These are phyloP conservation scores for Drosophila mimica DNA, from an alignment of 2,888 invertebrate species.

Conservation along the genomic window DNA sequence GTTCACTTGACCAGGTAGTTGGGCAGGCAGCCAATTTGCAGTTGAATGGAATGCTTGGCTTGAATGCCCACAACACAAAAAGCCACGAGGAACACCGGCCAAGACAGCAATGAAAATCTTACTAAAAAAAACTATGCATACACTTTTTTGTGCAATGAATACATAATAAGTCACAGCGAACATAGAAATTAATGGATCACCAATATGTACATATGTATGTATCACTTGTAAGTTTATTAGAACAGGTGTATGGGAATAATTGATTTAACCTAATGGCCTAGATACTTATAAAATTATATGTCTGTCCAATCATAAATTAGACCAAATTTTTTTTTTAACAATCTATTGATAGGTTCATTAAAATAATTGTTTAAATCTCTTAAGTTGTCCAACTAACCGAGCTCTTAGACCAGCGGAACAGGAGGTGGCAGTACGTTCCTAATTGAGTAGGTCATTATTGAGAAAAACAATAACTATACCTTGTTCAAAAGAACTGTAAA, in stretches of 20 bases:
- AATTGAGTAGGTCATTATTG: background rate
- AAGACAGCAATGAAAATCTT: constrained; percentile 54
- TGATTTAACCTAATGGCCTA: background rate
- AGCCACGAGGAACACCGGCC: constrained; percentile 41
- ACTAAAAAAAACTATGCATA: constrained; percentile 33
- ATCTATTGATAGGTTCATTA: background rate
- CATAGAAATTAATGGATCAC: constrained; percentile 2
- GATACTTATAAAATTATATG: background rate
- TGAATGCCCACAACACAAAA: constrained; percentile 56
- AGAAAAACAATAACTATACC: background rate
- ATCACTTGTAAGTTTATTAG: background rate
- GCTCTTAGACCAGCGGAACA: background rate
- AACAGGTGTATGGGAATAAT: background rate
- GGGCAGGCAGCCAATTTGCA: constrained; percentile 65
- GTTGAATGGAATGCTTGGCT: constrained; percentile 69
- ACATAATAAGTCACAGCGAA: constrained; percentile 35
- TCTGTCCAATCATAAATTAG: background rate
- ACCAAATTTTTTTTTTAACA: background rate
- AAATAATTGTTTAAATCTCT: background rate
- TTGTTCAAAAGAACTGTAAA: background rate
- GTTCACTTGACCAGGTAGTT: constrained; percentile 75
- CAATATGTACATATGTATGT: background rate
- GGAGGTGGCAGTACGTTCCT: background rate
- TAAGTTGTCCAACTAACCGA: background rate
- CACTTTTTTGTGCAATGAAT: constrained; percentile 29